Base-by-base conservation (phyloP, 2,113 vertebrate species). In the Labeo catla region DNA sequence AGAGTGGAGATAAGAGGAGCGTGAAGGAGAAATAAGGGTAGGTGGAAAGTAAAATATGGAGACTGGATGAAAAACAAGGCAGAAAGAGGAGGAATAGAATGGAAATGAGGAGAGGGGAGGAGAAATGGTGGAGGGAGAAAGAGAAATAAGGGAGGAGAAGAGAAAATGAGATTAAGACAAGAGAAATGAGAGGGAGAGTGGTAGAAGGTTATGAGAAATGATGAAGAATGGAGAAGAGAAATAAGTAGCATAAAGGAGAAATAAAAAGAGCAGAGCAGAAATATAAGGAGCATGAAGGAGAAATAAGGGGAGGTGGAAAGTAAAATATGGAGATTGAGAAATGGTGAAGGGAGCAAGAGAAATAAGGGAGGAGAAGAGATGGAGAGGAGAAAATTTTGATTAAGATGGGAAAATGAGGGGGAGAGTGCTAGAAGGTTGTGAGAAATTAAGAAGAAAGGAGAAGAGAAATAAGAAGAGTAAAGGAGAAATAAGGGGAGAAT, bases 41-140 rank as follows among this genome's bases (percentile, higher is more conserved):
- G 23, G n/a, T 21, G 39, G 36, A 7, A 72, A 6, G n/a, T 10
- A 21, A 72, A 15, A 72, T 72, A 1, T 1, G 68, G 6, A 72
- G 19, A 4, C 16, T 6, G 2, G 6, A 45, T 0, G 36, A 73
- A 39, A 73, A 73, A 45, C 8, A 10, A 73, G 39, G 70, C 39
- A 39, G 5, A 39, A 39, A 9, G 3, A 15, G 15, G 34, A 7
- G 28, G 6, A 12, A 43, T 52, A 2, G 36, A 8, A 6, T 12
- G 16, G 12, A 70, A 70, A 39, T 70, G 6, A 19, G 1, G 7
- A 70, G 7, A 6, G 2, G 43, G 86, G 78, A 86, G 81, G 87
- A 87, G 87, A 92, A 89, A 90, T 87, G 89, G 72, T 87, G 19
- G 2, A 90, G 91, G 88, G 88, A 84, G 65, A 85, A 77, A 78